phyloP scores from a whole-genome alignment of 2,888 invertebrate genomes.

The Polylopha cassiicola region DNA sequence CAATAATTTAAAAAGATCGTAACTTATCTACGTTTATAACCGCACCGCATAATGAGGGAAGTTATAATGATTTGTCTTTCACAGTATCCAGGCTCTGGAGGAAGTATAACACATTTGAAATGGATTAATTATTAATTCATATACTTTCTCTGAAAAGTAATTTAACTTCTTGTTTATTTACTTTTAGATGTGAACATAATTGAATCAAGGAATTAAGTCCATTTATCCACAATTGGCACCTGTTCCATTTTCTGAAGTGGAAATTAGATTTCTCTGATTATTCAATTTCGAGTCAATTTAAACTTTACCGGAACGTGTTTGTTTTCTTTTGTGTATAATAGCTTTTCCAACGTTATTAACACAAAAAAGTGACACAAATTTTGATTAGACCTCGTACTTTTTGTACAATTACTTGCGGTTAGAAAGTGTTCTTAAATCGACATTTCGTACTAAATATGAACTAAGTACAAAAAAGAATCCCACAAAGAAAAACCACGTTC shows the following conservation, averaged over 20 bases:
- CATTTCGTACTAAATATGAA: too few relatives aligned
- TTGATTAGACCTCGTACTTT: too few relatives aligned
- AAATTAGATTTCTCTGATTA: slow-evolving; percentile 20
- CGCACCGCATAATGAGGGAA: slow-evolving; percentile 4
- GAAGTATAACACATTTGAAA: slow-evolving; percentile 11
- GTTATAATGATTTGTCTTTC: slow-evolving; percentile 12
- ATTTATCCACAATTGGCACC: slow-evolving; percentile 9
- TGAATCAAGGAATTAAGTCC: slow-evolving; percentile 8
- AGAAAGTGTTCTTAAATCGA: too few relatives aligned
- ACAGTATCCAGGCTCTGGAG: slow-evolving; percentile 6
- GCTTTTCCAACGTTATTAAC: too few relatives aligned
- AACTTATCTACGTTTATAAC: slow-evolving; percentile 5
- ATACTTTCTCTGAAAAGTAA: slow-evolving; percentile 9
- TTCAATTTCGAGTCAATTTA: slow-evolving; percentile 8
- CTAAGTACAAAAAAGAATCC: too few relatives aligned
- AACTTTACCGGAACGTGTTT: slow-evolving; percentile 5
- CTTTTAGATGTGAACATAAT: slow-evolving; percentile 1
- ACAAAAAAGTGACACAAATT: too few relatives aligned
- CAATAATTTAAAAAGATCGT: slow-evolving; percentile 1
- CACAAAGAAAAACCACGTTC: too few relatives aligned
- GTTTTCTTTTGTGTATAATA: slow-evolving; percentile 8
- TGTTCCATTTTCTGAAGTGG: slow-evolving; percentile 10
- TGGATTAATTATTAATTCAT: slow-evolving; percentile 10
- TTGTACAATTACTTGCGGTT: too few relatives aligned
- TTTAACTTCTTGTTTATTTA: slow-evolving; percentile 17